Evolutionary conservation across 2,888 invertebrate genomes (phyloP), one percentile per base, ranked within the genome.

Genomic region (Aradus depressus): DNA sequence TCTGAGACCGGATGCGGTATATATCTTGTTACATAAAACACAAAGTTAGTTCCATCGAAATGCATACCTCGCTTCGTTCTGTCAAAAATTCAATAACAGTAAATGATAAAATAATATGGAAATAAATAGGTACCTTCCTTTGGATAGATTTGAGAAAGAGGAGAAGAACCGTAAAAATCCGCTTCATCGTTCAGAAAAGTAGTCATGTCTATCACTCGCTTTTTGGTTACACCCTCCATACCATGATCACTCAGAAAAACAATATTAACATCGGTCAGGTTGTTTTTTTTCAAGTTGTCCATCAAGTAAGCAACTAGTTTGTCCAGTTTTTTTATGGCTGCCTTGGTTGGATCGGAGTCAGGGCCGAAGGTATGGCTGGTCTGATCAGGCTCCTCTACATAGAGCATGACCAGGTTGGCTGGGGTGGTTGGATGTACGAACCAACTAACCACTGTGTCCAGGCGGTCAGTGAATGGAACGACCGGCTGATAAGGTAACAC

Each of bases 171-270:
- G 54, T 72, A 70, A 34, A 67, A 63, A 61, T 73, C 78, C n/a
- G 72, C 69, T 5, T 65, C 65, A 37, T 68, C 64, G 54, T 68
- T 68, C 28, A 79, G 64, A 59, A 71, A 73, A 25, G 70, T 65
- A 1, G 72, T 71, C 19, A 79, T 64, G 64, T 79, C 72, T 28
- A 80, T 73, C 58, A 79, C 73, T 57, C 69, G 66, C 3, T 70
- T 64, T 14, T 70, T 66, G 1, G 66, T 71, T 0, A 81, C 76
- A 22, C 69, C 66, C 2, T 72, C 64, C 76, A 83, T 79, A 14
- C 85, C 84, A 66, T 85, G 85, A 66, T 84, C 84, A 66, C 81
- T 81, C 37, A 82, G 65, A 54, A 84, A 72, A 50, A 84, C 72
- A 1, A 84, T 70, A 63, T 83, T 81, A 1, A 77, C 71, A 57